Evolutionary conservation across 2,797 vertebrate genomes (phyloP).

Genomic region (Rhynchonycteris naso): DNA sequence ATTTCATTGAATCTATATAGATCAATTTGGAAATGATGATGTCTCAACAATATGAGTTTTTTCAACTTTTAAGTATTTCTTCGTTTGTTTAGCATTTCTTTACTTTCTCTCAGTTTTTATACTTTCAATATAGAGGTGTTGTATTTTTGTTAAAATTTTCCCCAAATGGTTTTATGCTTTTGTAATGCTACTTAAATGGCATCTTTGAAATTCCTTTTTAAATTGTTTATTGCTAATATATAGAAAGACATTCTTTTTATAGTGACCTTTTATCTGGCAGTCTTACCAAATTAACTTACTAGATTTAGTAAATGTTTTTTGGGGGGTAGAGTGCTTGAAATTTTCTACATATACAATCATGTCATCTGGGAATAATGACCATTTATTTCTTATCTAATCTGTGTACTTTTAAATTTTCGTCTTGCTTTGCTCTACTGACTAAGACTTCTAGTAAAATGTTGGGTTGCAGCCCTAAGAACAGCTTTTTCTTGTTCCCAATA

Average conservation of each 20-base stretch:
- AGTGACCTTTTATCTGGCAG: not conserved
- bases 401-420: not conserved
- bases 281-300: not conserved
- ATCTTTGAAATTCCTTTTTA: not conserved
- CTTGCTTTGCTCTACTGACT: not conserved
- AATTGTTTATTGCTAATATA: not conserved
- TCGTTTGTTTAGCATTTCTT: not conserved
- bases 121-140: not conserved
- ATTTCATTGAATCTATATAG: not conserved
- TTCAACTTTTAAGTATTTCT: not conserved
- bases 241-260: not conserved
- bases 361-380: not conserved
- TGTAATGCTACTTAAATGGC: not conserved
- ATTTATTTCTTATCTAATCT: not conserved
- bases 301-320: not conserved
- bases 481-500: not conserved
- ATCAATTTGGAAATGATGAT: not conserved
- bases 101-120: not conserved
- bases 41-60: slow-evolving; percentile 1
- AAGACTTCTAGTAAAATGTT: not conserved
- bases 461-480: not conserved
- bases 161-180: not conserved
- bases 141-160: not conserved
- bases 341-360: slow-evolving; percentile 26
- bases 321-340: not conserved